A percentile compares a stretch with the other conserved stretches of the same genome.
Evolutionary conservation across 2,888 invertebrate genomes (phyloP).

Genomic region (Dicycla oo): DNA sequence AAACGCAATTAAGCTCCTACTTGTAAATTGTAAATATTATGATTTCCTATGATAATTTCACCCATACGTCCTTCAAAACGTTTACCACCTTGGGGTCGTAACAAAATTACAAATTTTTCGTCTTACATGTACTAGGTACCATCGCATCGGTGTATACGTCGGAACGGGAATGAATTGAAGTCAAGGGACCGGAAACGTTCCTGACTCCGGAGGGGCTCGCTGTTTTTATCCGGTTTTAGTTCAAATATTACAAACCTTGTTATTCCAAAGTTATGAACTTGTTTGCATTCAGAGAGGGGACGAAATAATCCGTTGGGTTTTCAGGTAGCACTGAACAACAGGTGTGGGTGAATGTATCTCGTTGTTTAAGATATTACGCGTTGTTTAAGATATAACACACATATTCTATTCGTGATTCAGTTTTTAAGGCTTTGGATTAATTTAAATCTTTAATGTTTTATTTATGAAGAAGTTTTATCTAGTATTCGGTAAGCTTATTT

Average conservation of each 20-base stretch:
- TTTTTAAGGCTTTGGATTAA: too few species aligned
- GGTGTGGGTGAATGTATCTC: conserved; percentile 42
- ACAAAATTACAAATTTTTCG: conserved; percentile 25
- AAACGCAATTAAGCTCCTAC: neutral
- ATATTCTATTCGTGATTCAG: neutral
- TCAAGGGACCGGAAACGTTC: conserved; percentile 50
- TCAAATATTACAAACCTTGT: conserved; percentile 68
- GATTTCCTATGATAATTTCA: conserved; percentile 6
- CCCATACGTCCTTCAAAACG: conserved; percentile 1
- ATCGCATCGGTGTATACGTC: conserved; percentile 1
- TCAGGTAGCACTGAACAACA: conserved; percentile 62
- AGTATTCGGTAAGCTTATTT: neutral
- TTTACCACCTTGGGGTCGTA: neutral
- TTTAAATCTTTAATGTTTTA: neutral
- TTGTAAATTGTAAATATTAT: too few species aligned
- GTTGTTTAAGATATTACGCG: conserved; percentile 18
- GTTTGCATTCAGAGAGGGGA: conserved; percentile 71
- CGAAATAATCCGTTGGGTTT: conserved; percentile 56
- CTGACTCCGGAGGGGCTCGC: conserved; percentile 45
- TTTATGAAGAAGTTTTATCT: neutral
- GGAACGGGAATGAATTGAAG: conserved; percentile 47
- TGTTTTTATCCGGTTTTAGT: conserved; percentile 69
- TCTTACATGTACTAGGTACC: neutral
- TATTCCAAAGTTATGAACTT: conserved; percentile 74
- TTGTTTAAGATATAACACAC: conserved; percentile 6